These are phyloP conservation scores for Craterocephalus amniculus DNA, from an alignment of 2,797 vertebrate species.

Conservation along the genomic window DNA sequence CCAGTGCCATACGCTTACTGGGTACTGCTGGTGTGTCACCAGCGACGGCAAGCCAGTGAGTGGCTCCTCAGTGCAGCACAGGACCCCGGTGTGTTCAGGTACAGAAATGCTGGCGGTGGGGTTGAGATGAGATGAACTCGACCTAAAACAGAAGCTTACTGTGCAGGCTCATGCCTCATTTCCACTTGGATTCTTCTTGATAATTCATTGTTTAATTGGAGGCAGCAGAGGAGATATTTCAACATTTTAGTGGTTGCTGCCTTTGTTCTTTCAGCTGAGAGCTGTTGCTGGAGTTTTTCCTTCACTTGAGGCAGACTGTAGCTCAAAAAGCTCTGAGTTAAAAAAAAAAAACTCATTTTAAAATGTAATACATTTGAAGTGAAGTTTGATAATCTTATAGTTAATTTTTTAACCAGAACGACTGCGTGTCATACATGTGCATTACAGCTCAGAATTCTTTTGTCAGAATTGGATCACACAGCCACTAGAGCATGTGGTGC, in stretches of 20 bases:
- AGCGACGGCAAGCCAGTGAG: conserved; percentile 96
- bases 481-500: conserved; percentile 75
- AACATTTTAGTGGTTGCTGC: conserved; percentile 1
- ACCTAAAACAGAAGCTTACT: neutral
- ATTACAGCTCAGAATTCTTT: conserved; percentile 52
- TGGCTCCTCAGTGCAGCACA: conserved; percentile 97
- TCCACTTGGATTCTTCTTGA: conserved; percentile 1
- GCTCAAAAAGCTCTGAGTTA: neutral
- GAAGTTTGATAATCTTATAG: conserved; percentile 2
- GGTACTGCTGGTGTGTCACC: conserved; percentile 99
- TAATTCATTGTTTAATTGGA: conserved; percentile 4
- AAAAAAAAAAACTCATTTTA: neutral
- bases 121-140: neutral
- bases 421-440: conserved; percentile 41
- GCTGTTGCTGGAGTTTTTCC: conserved; percentile 6
- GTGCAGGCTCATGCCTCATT: neutral
- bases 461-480: conserved; percentile 73
- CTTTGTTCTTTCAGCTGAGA: conserved; percentile 9
- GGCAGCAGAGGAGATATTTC: conserved; percentile 8
- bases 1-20: conserved; percentile 97
- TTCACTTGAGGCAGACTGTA: conserved; percentile 3
- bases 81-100: conserved; percentile 99
- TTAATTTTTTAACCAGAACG: conserved; percentile 8
- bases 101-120: conserved; percentile 70
- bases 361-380: neutral